phyloP scores from a whole-genome alignment of 2,888 invertebrate species.

The Chromoteleia sp. region DNA sequence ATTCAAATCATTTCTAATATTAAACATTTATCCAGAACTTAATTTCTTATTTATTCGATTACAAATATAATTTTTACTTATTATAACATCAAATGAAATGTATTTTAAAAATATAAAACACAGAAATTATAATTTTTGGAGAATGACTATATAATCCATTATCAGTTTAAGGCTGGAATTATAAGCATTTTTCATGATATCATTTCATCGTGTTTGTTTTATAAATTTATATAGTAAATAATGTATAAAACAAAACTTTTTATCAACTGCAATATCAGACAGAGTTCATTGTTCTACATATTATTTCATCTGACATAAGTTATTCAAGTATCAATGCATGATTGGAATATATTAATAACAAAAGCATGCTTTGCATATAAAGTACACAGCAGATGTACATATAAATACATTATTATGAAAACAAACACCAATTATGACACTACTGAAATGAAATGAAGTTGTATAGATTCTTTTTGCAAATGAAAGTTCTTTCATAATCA shows the following conservation, averaged over 20 bases:
- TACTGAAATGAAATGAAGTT: slow-evolving; percentile 1
- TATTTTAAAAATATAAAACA: no score
- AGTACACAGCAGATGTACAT: neutral
- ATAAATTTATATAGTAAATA: neutral
- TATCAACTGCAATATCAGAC: neutral
- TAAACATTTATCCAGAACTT: no score
- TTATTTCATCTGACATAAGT: neutral
- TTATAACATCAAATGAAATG: no score
- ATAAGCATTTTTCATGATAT: no score
- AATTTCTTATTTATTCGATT: no score
- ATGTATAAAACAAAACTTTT: neutral
- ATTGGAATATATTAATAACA: slow-evolving; percentile 19
- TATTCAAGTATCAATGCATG: neutral
- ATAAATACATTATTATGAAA: slow-evolving; percentile 1
- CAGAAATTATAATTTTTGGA: no score
- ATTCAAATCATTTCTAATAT: no score
- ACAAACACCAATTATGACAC: slow-evolving; percentile 21
- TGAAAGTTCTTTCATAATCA: neutral
- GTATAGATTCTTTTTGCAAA: neutral
- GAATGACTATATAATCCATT: no score
- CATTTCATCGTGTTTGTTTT: neutral
- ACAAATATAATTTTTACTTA: no score
- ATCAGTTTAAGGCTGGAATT: no score
- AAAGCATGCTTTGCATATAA: slow-evolving; percentile 11
- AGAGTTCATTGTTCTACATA: neutral